These are phyloP conservation scores for Anoplopoma fimbria DNA, from an alignment of 2,113 vertebrate genomes.

Conservation along the genomic window DNA sequence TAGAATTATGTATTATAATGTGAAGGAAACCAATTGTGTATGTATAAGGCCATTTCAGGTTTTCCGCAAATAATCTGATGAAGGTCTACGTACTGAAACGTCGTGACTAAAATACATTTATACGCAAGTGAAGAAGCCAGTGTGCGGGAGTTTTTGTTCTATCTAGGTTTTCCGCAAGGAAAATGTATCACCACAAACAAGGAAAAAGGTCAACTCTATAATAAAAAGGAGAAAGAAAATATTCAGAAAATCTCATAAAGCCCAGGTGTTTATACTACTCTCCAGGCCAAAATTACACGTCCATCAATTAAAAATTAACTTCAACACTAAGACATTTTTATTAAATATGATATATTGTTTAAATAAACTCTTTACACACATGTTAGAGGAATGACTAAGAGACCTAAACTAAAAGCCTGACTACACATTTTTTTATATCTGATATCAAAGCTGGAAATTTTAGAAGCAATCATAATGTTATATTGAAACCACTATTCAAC, in stretches of 20 bases:
- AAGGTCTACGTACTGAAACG: too few relatives aligned
- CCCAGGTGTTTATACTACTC: neutral
- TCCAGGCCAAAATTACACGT: neutral
- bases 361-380: neutral
- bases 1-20: neutral
- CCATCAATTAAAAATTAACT: neutral
- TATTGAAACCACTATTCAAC: neutral
- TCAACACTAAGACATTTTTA: neutral
- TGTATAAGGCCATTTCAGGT: neutral
- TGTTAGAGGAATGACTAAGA: neutral
- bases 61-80: too few relatives aligned
- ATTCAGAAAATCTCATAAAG: neutral
- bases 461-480: neutral
- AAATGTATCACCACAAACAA: neutral
- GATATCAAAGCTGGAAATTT: neutral
- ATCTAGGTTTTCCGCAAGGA: neutral
- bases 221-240: neutral
- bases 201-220: neutral
- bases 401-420: too few relatives aligned
- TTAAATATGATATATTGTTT: neutral
- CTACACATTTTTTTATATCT: neutral
- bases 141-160: too few relatives aligned
- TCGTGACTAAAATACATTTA: too few relatives aligned
- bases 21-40: neutral
- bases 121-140: too few relatives aligned